Conservation (phyloP, 1,140 invertebrate genomes). For the Musca vetustissima region DNA sequence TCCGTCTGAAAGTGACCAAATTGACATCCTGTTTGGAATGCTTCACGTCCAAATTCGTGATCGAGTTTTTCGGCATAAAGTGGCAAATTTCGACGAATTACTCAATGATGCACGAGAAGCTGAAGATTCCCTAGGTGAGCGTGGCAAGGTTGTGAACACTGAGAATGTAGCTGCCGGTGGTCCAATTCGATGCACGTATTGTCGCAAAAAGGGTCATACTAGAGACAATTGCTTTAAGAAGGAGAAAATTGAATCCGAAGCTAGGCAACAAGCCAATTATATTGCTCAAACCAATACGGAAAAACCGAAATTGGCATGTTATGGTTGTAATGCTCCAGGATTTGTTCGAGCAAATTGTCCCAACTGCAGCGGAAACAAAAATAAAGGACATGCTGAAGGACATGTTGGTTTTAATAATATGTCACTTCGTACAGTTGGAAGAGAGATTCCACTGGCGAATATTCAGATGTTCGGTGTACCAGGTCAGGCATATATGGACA, state of each 20-base stretch:
- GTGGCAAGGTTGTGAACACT: neutral
- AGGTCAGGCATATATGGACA: slow-evolving; percentile 24
- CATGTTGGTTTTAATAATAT: neutral
- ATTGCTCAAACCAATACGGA: neutral
- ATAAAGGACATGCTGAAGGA: neutral
- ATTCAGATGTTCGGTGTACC: neutral
- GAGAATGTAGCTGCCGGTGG: neutral
- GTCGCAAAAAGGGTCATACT: slow-evolving; percentile 5
- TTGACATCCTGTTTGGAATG: slow-evolving; percentile 33
- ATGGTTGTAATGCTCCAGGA: neutral
- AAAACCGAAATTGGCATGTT: slow-evolving; percentile 10
- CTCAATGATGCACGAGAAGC: slow-evolving; percentile 4
- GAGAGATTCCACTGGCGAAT: slow-evolving; percentile 5
- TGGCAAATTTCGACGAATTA: slow-evolving; percentile 23
- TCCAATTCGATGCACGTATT: neutral
- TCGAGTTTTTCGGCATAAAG: slow-evolving; percentile 14
- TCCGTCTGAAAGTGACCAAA: slow-evolving; percentile 10
- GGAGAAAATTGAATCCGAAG: neutral
- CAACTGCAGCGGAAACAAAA: neutral
- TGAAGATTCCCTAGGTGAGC: neutral
- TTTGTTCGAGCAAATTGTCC: slow-evolving; percentile 2
- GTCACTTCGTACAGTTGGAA: neutral
- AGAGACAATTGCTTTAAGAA: neutral
- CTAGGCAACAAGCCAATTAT: neutral
- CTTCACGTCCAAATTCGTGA: slow-evolving; percentile 26